A percentile compares a stretch with the other conserved stretches of the same genome.
Evolutionary conservation across 2,797 vertebrate species (phyloP).

Genomic region (Hozukius guyotensis): DNA sequence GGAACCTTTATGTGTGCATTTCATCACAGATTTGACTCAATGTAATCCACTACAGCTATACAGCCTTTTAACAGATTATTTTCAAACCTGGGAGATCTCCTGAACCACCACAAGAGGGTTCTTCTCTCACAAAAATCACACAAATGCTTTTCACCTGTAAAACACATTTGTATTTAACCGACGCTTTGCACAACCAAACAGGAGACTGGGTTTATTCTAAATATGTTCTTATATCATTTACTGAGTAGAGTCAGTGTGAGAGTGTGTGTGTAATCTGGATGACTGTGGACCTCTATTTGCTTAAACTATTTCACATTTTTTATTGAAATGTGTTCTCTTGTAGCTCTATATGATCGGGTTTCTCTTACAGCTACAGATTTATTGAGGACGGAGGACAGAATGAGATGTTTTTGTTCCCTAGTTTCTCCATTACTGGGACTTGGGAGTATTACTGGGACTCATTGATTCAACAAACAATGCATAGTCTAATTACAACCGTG

Average conservation of each 20-base stretch:
- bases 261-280: background rate
- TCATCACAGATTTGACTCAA: background rate
- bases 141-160: conserved; percentile 1
- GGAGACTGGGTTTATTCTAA: background rate
- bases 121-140: conserved; percentile 28
- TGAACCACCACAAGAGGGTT: conserved; percentile 54
- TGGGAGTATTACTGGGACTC: conserved; percentile 30
- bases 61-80: background rate
- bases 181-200: background rate
- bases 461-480: conserved; percentile 54
- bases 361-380: background rate
- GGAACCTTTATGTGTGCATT: too few relatives aligned
- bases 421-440: conserved; percentile 33
- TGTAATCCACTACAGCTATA: background rate
- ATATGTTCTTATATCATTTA: background rate
- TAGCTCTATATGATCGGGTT: background rate
- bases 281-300: background rate
- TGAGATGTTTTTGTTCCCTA: conserved; percentile 2
- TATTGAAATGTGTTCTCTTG: background rate
- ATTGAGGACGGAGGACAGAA: conserved; percentile 1
- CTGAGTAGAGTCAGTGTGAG: background rate
- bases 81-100: conserved; percentile 16
- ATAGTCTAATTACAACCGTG: conserved; percentile 52
- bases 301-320: background rate
- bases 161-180: background rate